Percentiles rank a stretch among this genome's conserved stretches.
Conservation (phyloP, 2,888 invertebrate genomes). For the Eupithecia vulgata region DNA sequence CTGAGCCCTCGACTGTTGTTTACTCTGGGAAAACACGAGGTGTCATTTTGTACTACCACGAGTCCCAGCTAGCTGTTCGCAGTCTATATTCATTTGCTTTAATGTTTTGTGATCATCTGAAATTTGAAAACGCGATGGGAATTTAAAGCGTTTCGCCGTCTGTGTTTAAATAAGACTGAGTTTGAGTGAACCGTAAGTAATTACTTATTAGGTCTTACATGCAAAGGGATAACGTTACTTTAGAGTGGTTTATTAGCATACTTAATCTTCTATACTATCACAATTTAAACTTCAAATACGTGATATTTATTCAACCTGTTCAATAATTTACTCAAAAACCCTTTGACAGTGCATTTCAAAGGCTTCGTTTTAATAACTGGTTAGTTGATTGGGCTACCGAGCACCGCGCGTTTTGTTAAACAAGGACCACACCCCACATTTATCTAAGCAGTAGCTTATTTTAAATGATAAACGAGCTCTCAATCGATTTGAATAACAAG, state of each 20-base stretch:
- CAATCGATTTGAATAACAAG: conserved; percentile 84
- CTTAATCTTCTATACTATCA: neutral
- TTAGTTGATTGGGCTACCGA: conserved; percentile 78
- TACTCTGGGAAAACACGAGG: conserved; percentile 70
- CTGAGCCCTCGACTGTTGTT: conserved; percentile 71
- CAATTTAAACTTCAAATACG: conserved; percentile 6
- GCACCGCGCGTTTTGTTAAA: conserved; percentile 76
- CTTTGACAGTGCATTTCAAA: conserved; percentile 50
- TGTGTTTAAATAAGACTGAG: conserved; percentile 56
- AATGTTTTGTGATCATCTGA: conserved; percentile 67
- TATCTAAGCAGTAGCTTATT: conserved; percentile 83
- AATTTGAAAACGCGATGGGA: conserved; percentile 62
- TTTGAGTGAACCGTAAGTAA: conserved; percentile 50
- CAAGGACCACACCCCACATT: conserved; percentile 79
- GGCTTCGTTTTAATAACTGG: conserved; percentile 67
- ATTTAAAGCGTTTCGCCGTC: conserved; percentile 63
- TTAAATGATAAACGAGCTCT: conserved; percentile 83
- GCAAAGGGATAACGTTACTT: conserved; percentile 7
- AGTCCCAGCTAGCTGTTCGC: conserved; percentile 56
- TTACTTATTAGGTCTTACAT: conserved; percentile 43
- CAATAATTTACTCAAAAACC: conserved; percentile 49
- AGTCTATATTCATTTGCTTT: conserved; percentile 75
- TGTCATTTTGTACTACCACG: conserved; percentile 63
- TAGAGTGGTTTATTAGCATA: conserved; percentile 7
- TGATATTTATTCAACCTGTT: conserved; percentile 42